Evolutionary conservation across 1,140 invertebrate species (phyloP).

Genomic region (Epicauta chinensis): DNA sequence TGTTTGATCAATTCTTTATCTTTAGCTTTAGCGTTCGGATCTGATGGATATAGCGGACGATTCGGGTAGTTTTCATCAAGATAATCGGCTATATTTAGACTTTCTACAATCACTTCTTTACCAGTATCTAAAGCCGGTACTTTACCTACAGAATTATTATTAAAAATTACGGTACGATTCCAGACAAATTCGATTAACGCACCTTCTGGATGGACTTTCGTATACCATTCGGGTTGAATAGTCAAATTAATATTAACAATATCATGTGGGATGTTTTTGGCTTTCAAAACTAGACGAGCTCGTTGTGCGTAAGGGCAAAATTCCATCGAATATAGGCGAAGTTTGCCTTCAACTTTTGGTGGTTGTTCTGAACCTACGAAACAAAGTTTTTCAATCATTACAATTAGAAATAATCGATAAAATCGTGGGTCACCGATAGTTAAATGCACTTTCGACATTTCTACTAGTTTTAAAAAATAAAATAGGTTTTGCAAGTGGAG

Average conservation of each 20-base stretch:
- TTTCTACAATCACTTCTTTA: conserved; percentile 67
- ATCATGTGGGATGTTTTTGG: conserved; percentile 81
- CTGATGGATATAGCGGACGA: conserved; percentile 59
- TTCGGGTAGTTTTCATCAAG: conserved; percentile 74
- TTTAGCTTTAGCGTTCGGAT: conserved; percentile 66
- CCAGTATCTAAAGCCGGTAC: conserved; percentile 72
- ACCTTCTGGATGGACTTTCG: conserved; percentile 53
- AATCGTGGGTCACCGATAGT: no score
- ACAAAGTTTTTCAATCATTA: no score
- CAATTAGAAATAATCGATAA: no score
- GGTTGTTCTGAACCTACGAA: conserved; percentile 57
- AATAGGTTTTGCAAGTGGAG: no score
- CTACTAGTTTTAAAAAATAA: no score
- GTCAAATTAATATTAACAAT: conserved; percentile 74
- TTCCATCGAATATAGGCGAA: conserved; percentile 81
- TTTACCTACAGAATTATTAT: conserved; percentile 56
- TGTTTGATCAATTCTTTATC: conserved; percentile 72
- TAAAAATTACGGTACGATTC: no score
- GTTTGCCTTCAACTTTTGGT: conserved; percentile 54
- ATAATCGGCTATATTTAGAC: conserved; percentile 75
- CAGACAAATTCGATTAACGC: neutral
- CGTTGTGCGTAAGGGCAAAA: conserved; percentile 88
- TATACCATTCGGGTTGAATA: conserved; percentile 79
- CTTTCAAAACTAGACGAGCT: conserved; percentile 69
- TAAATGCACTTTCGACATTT: no score